Evolutionary conservation across 2,113 vertebrate species (phyloP), one percentile per base, ranked within the genome.

Genomic region (Zeus faber): DNA sequence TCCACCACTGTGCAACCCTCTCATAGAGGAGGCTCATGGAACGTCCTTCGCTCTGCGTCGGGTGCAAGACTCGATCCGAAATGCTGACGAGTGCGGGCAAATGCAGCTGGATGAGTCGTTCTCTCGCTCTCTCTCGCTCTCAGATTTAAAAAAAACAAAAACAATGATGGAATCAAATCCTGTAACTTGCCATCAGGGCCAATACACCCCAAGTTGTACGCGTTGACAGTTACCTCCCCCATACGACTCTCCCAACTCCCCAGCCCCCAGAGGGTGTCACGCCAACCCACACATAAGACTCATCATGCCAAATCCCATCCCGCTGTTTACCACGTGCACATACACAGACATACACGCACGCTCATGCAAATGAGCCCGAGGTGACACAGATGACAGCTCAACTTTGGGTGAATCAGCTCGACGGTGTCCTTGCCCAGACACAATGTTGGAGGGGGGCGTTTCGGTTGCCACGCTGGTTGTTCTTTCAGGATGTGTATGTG

Each of bases 321-420:
- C 29, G 8, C 29, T n/a, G n/a, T n/a, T n/a, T 37, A 4, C 4
- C 18, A 13, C 43, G 22, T 20, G 10, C 43, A 22, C 43, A 45
- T 10, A 45, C 44, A 80, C 80, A 83, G 53, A 49, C 71, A 70
- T 57, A 46, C 71, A 49, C 57, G 26, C 54, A 52, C 35, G 23
- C 49, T 43, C 43, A 52, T 23, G 22, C 56, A 33, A 33, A 31
- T 17, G 11, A 49, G 80, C 82, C 79, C 16, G 77, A 76, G 77
- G 85, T 83, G 87, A 84, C 81, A 87, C 74, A 74, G 79, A 77
- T 85, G 83, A 88, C 87, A 83, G 73, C 84, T 85, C 75, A 82
- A 77, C 85, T 84, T 71, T 80, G 79, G 55, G 75, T 89, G 85
- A 88, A 72, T 88, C 84, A 89, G 83, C 80, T 72, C 40, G 62